Percentiles rank a stretch among this genome's conserved stretches.
These are phyloP conservation scores for Heterodera carotae DNA, from an alignment of 1,140 invertebrate genomes.

Conservation along the genomic window DNA sequence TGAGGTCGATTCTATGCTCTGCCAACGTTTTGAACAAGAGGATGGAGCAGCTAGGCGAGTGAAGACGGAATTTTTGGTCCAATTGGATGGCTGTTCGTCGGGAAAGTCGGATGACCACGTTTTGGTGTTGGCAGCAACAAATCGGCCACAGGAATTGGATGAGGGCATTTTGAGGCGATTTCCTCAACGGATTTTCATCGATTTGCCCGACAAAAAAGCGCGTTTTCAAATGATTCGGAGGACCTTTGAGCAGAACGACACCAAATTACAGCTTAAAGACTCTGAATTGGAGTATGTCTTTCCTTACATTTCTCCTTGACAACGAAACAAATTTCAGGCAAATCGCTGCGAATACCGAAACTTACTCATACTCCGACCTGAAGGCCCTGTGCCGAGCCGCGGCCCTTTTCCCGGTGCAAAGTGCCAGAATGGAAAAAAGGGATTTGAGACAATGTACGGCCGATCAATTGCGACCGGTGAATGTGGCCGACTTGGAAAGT, in stretches of 20 bases:
- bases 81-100: slow-evolving; percentile 77
- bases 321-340: slow-evolving; percentile 35
- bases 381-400: slow-evolving; percentile 56
- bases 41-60: slow-evolving; percentile 86
- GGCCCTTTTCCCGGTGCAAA: slow-evolving; percentile 55
- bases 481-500: slow-evolving; percentile 29
- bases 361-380: slow-evolving; percentile 61
- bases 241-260: slow-evolving; percentile 74
- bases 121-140: slow-evolving; percentile 94
- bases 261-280: slow-evolving; percentile 65
- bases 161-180: slow-evolving; percentile 81
- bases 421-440: slow-evolving; percentile 16
- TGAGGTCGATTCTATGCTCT: slow-evolving; percentile 89
- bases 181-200: slow-evolving; percentile 84
- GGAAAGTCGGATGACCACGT: slow-evolving; percentile 80
- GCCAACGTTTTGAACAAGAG: slow-evolving; percentile 82
- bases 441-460: slow-evolving; percentile 30
- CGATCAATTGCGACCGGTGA: slow-evolving; percentile 48
- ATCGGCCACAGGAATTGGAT: slow-evolving; percentile 89
- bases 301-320: slow-evolving; percentile 15
- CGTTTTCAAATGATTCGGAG: slow-evolving; percentile 78
- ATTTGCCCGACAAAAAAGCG: slow-evolving; percentile 79
- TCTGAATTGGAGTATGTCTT: slow-evolving; percentile 40
- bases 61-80: slow-evolving; percentile 88
- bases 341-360: slow-evolving; percentile 45